A percentile compares a stretch with the other conserved stretches of the same genome.
Evolutionary conservation across 2,888 invertebrate genomes (phyloP).

Genomic region (Tholera decimalis): DNA sequence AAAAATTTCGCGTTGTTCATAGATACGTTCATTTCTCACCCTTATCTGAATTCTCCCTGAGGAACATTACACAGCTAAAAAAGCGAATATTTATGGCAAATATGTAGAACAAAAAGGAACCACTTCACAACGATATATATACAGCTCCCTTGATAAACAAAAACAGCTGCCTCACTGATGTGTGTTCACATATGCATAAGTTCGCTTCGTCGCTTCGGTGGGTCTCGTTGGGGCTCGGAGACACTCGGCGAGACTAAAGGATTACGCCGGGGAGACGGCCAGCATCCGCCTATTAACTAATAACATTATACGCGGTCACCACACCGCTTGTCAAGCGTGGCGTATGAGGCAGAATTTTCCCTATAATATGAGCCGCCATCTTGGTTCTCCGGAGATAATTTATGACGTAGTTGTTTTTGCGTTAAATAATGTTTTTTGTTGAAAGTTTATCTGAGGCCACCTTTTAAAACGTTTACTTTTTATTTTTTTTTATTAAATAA

Average conservation of each 20-base stretch:
- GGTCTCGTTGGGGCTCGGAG: conserved; percentile 5
- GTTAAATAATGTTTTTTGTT: background rate
- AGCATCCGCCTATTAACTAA: conserved; percentile 57
- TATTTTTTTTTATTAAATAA: too few species aligned
- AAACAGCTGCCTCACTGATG: conserved; percentile 19
- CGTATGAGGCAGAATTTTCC: conserved; percentile 45
- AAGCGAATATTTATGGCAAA: background rate
- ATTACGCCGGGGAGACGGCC: conserved; percentile 40
- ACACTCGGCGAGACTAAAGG: conserved; percentile 24
- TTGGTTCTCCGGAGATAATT: conserved; percentile 37
- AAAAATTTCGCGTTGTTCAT: too few species aligned
- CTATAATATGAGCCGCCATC: conserved; percentile 34
- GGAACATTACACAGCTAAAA: background rate
- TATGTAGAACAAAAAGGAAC: conserved; percentile 11
- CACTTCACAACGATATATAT: conserved; percentile 3
- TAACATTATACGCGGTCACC: conserved; percentile 59
- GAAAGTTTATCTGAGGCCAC: too few species aligned
- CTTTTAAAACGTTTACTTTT: background rate
- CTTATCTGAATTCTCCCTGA: too few species aligned
- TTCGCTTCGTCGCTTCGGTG: conserved; percentile 43
- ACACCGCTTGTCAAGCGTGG: conserved; percentile 48
- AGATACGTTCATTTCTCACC: too few species aligned
- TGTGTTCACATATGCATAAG: conserved; percentile 38
- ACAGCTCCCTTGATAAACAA: conserved; percentile 25
- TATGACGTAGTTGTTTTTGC: conserved; percentile 14